Evolutionary conservation across 2,888 invertebrate genomes (phyloP).

Genomic region (Phaonia tiefii): DNA sequence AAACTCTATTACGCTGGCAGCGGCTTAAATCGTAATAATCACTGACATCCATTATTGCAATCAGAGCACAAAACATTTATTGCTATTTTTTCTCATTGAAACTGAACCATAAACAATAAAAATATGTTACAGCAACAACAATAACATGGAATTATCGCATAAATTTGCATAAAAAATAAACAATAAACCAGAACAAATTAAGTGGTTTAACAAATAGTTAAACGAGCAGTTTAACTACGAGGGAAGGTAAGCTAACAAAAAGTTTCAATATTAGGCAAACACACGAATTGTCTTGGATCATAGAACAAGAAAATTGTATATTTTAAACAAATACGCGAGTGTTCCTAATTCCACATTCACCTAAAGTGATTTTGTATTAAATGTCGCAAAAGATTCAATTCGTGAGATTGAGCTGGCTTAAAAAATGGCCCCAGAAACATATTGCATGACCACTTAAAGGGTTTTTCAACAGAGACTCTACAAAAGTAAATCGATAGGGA

Average conservation of each 20-base stretch:
- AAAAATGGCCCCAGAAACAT: too few species aligned
- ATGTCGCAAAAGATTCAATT: too few species aligned
- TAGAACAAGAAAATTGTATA: too few species aligned
- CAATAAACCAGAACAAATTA: constrained; percentile 2
- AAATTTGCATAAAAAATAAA: constrained; percentile 5
- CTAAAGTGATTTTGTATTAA: too few species aligned
- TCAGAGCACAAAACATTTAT: constrained; percentile 42
- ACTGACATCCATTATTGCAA: constrained; percentile 55
- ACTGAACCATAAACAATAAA: constrained; percentile 15
- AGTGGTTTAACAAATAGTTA: constrained; percentile 13
- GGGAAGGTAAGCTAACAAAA: background rate
- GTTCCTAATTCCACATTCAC: too few species aligned
- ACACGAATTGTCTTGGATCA: too few species aligned
- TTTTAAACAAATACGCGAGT: too few species aligned
- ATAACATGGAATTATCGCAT: background rate
- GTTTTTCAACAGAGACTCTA: too few species aligned
- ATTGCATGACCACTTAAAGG: too few species aligned
- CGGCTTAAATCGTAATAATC: constrained; percentile 45
- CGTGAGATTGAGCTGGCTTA: too few species aligned
- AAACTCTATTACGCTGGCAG: background rate
- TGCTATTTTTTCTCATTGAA: constrained; percentile 8
- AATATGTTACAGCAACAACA: constrained; percentile 27
- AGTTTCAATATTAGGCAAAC: background rate
- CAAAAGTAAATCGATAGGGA: too few species aligned
- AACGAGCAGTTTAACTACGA: background rate